These are phyloP conservation scores for Platichthys flesus DNA, from an alignment of 2,113 vertebrate genomes.

Conservation along the genomic window DNA sequence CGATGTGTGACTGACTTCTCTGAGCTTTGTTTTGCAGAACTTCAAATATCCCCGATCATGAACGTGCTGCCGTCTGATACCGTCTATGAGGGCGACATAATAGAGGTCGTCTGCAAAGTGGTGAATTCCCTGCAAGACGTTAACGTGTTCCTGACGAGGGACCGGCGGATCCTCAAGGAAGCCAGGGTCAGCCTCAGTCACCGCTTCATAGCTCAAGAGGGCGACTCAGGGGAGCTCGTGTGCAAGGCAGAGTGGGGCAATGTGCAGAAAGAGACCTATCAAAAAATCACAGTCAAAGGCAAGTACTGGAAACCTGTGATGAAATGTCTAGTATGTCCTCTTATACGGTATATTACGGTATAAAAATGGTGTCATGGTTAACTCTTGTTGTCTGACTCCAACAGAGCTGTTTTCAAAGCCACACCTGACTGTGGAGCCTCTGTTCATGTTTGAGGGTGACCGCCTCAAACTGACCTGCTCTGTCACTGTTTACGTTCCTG, in stretches of 20 bases:
- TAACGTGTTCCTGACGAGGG: constrained; percentile 62
- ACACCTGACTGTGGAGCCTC: constrained; percentile 43
- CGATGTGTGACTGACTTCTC: not conserved
- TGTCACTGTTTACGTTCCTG: constrained; percentile 13
- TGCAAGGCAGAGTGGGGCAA: constrained; percentile 72
- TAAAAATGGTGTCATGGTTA: not conserved
- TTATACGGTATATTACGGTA: too few relatives aligned
- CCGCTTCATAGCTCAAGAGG: not conserved
- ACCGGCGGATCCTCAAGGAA: constrained; percentile 38
- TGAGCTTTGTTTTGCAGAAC: constrained; percentile 60
- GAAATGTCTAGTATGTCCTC: not conserved
- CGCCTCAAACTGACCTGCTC: constrained; percentile 61
- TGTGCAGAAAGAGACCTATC: constrained; percentile 55
- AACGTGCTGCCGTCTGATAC: constrained; percentile 28
- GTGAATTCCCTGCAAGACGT: not conserved
- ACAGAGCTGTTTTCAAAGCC: constrained; percentile 81
- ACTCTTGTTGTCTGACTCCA: not conserved
- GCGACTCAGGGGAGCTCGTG: constrained; percentile 70
- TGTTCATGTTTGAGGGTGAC: constrained; percentile 65
- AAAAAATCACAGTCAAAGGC: constrained; percentile 66
- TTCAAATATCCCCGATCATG: constrained; percentile 68
- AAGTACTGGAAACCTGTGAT: constrained; percentile 7
- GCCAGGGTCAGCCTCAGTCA: constrained; percentile 13
- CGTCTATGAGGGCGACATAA: constrained; percentile 71
- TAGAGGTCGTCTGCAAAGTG: constrained; percentile 72